A percentile compares a stretch with the other conserved stretches of the same genome.
These are phyloP conservation scores for Zygaena filipendulae DNA, from an alignment of 2,888 invertebrate species.

Conservation along the genomic window DNA sequence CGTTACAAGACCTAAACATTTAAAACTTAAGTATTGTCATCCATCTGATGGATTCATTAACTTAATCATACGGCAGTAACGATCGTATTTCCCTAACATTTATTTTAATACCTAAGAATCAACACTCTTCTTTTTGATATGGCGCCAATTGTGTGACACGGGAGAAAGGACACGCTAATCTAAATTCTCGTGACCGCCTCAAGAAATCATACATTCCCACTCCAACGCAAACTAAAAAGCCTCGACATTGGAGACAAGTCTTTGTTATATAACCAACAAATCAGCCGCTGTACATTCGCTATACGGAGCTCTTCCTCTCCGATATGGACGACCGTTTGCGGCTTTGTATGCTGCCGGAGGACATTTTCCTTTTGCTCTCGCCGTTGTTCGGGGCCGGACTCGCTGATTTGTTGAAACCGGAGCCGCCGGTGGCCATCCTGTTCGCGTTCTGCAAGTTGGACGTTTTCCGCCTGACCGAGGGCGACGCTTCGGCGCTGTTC, in stretches of 20 bases:
- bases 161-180: too few relatives aligned
- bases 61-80: slow-evolving; percentile 33
- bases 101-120: too few relatives aligned
- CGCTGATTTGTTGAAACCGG: slow-evolving; percentile 34
- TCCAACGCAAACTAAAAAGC: too few relatives aligned
- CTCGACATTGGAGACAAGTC: slow-evolving; percentile 21
- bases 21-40: slow-evolving; percentile 36
- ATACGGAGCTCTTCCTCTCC: slow-evolving; percentile 58
- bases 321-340: slow-evolving; percentile 55
- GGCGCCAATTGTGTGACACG: slow-evolving; percentile 19
- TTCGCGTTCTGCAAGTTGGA: slow-evolving; percentile 46
- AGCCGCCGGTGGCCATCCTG: slow-evolving; percentile 36
- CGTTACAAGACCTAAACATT: too few relatives aligned
- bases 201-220: too few relatives aligned
- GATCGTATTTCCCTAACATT: slow-evolving; percentile 26
- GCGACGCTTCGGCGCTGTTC: slow-evolving; percentile 51
- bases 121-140: too few relatives aligned
- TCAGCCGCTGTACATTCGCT: slow-evolving; percentile 27
- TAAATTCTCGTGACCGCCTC: too few relatives aligned
- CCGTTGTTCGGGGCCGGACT: slow-evolving; percentile 31
- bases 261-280: slow-evolving; percentile 9
- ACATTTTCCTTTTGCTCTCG: slow-evolving; percentile 56
- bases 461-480: slow-evolving; percentile 52
- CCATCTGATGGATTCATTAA: slow-evolving; percentile 45
- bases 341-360: slow-evolving; percentile 55